Conservation (phyloP, 30 jellyfish, hydroid and myxozoan genomes). For the Cassiopea andromeda region DNA sequence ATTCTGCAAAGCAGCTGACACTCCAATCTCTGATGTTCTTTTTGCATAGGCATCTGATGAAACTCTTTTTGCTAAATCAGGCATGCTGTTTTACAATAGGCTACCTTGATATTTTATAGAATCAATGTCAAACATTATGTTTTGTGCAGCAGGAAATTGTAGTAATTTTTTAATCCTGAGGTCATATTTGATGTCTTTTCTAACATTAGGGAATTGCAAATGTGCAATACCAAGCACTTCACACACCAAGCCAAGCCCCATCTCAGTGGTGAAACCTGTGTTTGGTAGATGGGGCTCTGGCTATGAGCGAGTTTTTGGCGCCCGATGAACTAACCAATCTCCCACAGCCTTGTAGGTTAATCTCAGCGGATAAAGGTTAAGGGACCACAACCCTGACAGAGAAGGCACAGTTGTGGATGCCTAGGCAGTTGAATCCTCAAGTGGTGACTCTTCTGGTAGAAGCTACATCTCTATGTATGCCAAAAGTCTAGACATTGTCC, state of each 20-base stretch:
- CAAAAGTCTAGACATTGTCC: conserved; percentile 20
- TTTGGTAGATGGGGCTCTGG: neutral
- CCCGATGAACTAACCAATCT: neutral
- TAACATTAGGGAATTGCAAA: neutral
- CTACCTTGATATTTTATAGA: no score
- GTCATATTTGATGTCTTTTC: no score
- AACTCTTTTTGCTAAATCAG: no score
- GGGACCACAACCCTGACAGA: neutral
- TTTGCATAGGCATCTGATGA: neutral
- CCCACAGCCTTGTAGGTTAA: conserved; percentile 25
- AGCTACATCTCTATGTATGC: conserved; percentile 3
- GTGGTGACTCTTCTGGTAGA: conserved; percentile 8
- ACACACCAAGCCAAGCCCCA: neutral
- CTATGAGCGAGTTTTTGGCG: neutral
- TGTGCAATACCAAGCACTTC: neutral
- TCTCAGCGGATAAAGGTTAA: conserved; percentile 1
- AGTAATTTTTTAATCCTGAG: no score
- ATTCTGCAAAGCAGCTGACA: neutral
- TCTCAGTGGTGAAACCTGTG: neutral
- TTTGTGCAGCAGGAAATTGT: no score
- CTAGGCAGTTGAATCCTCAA: conserved; percentile 10
- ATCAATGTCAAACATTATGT: no score
- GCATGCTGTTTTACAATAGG: neutral
- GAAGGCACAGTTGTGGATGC: conserved; percentile 1
- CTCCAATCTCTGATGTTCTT: neutral